These are phyloP conservation scores for Phainopepla nitens DNA, from an alignment of 2,113 vertebrate genomes.

Conservation along the genomic window DNA sequence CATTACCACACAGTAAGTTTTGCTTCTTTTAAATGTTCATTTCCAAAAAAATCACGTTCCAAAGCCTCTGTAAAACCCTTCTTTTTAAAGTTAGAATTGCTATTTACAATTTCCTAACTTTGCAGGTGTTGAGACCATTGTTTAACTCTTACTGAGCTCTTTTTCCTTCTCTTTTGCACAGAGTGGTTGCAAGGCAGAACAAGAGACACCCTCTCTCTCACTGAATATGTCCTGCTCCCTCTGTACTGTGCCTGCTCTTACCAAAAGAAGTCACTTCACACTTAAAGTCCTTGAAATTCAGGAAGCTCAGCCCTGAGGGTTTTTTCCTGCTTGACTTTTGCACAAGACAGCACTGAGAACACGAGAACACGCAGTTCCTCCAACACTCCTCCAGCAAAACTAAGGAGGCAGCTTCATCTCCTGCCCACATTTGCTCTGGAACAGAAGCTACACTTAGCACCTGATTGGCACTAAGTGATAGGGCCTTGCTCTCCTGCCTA, in stretches of 20 bases:
- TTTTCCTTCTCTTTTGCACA: neutral
- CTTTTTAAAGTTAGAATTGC: neutral
- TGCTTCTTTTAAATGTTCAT: neutral
- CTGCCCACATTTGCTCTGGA: neutral
- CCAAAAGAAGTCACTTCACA: neutral
- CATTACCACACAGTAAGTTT: accelerated
- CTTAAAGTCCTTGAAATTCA: neutral
- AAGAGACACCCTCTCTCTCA: neutral
- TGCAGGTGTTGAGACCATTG: neutral
- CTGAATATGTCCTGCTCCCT: accelerated
- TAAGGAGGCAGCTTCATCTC: neutral
- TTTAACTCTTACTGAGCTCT: neutral
- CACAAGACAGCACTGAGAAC: neutral
- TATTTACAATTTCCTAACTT: neutral
- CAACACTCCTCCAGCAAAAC: neutral
- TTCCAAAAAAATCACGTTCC: neutral
- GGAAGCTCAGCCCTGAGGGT: neutral
- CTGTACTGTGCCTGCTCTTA: neutral
- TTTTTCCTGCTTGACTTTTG: neutral
- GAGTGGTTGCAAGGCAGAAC: neutral
- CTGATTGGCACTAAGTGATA: neutral
- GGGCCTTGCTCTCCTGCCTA: neutral
- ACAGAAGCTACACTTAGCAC: neutral
- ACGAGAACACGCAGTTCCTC: accelerated
- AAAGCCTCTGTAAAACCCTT: neutral